Evolutionary conservation across 35 echinoderm and acorn worm genomes (phyloP).

Genomic region (Holothuria glaberrima): DNA sequence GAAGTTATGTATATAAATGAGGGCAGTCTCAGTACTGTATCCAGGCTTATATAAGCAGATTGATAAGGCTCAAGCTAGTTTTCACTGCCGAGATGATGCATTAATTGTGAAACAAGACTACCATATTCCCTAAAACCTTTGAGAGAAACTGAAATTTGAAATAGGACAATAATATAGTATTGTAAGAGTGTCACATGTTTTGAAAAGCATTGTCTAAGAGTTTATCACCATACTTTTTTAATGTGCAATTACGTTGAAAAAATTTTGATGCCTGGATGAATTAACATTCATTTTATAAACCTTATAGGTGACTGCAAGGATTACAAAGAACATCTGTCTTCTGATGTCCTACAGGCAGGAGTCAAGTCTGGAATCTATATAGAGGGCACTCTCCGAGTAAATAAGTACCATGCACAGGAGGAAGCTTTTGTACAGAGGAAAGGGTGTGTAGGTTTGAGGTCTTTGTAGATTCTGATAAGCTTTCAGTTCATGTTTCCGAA

Average conservation of each 20-base stretch:
- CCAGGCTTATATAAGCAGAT: too few species aligned
- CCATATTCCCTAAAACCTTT: too few species aligned
- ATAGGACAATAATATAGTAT: too few species aligned
- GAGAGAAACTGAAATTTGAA: too few species aligned
- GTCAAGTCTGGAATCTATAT: conserved; percentile 87
- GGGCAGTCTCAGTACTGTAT: too few species aligned
- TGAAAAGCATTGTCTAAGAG: neutral
- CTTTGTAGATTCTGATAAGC: neutral
- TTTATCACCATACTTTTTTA: neutral
- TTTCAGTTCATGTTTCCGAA: neutral
- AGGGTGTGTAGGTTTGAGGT: conserved; percentile 37
- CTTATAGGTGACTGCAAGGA: conserved; percentile 71
- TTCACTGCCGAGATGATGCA: too few species aligned
- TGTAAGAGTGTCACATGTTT: neutral
- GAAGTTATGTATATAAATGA: too few species aligned
- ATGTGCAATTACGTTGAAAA: neutral
- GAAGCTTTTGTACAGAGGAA: conserved; percentile 87
- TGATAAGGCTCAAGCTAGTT: too few species aligned
- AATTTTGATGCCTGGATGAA: neutral
- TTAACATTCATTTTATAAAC: neutral
- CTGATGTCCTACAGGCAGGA: conserved; percentile 66
- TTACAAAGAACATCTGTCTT: conserved; percentile 70
- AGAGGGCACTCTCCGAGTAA: conserved; percentile 81
- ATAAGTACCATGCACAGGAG: conserved; percentile 88
- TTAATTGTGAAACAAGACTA: too few species aligned